Percentiles rank a stretch among this genome's conserved stretches.
phyloP scores from a whole-genome alignment of 2,113 vertebrate genomes.

The Ochotona princeps region DNA sequence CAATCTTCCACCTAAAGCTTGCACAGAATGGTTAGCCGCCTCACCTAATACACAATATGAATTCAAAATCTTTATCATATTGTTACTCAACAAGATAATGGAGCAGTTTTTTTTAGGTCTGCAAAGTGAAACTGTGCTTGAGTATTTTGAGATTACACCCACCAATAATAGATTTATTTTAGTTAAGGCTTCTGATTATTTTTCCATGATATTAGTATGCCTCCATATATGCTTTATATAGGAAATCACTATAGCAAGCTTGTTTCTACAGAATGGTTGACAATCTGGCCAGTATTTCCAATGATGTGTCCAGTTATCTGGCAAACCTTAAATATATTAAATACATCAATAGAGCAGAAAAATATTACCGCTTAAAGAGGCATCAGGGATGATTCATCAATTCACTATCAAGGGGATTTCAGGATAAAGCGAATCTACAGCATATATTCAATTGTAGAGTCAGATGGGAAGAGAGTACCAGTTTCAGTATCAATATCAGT shows the following conservation, averaged over 20 bases:
- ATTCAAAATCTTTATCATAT: background rate
- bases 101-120: background rate
- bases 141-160: background rate
- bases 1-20: background rate
- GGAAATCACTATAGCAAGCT: background rate
- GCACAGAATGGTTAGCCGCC: background rate
- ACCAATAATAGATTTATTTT: background rate
- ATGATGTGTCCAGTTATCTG: background rate
- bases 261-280: slow-evolving; percentile 8
- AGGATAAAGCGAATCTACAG: background rate
- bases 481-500: slow-evolving; percentile 14
- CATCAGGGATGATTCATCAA: slow-evolving; percentile 11
- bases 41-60: background rate
- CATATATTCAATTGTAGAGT: background rate
- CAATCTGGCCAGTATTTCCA: slow-evolving; percentile 43
- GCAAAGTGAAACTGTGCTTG: background rate
- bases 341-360: slow-evolving; percentile 41
- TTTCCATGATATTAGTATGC: background rate
- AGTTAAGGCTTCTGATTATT: slow-evolving; percentile 6
- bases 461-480: background rate
- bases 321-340: background rate
- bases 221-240: background rate
- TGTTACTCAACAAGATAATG: background rate
- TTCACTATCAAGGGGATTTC: slow-evolving; percentile 57
- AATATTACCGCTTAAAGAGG: background rate